Evolutionary conservation across 2,113 vertebrate species (phyloP).

Genomic region (Periophthalmus modestus): DNA sequence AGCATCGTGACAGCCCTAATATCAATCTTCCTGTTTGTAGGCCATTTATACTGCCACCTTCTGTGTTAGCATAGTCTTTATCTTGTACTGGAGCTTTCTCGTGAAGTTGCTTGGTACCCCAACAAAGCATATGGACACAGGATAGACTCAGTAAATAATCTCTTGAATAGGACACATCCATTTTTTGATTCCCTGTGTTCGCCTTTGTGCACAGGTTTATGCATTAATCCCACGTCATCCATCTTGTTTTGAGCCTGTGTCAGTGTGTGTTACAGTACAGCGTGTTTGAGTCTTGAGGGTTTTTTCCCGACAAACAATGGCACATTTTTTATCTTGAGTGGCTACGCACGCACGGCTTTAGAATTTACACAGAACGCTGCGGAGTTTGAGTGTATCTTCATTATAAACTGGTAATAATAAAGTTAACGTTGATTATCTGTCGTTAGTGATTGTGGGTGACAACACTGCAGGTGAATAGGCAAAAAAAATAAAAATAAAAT

Average conservation of each 20-base stretch:
- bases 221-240: conserved; percentile 27
- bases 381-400: no score
- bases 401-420: no score
- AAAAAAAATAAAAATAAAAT: no score
- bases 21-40: not conserved
- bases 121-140: not conserved
- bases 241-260: conserved; percentile 43
- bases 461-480: no score
- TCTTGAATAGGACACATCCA: not conserved
- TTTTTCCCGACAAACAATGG: conserved; percentile 21
- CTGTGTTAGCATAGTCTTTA: not conserved
- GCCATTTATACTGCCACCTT: not conserved
- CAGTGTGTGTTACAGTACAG: conserved; percentile 4
- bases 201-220: conserved; percentile 3
- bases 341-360: conserved; percentile 9
- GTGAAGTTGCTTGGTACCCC: not conserved
- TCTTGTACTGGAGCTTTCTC: not conserved
- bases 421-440: no score
- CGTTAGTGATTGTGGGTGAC: no score
- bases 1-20: no score
- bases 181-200: not conserved
- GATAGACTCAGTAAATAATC: not conserved
- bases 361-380: not conserved
- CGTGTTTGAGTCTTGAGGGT: conserved; percentile 19
- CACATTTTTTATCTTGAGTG: conserved; percentile 42